Conservation (phyloP, 2,113 vertebrate species). For the Vicugna pacos region DNA sequence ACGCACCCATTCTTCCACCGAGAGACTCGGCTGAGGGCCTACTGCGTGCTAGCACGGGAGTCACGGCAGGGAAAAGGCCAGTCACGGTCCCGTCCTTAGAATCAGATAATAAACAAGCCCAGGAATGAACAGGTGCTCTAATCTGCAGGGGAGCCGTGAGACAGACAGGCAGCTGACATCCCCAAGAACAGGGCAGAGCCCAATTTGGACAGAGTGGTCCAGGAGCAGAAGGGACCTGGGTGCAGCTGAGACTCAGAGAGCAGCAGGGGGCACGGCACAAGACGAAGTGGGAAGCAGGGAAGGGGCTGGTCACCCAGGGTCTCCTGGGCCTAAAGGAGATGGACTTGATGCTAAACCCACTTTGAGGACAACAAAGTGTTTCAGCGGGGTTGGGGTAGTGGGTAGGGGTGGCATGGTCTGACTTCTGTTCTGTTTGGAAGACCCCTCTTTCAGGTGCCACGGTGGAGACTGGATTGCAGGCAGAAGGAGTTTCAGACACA, state of each 20-base stretch:
- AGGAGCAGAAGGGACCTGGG: not conserved
- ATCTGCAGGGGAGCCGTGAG: fast-evolving
- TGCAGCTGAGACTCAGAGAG: too few relatives aligned
- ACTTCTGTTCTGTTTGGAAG: not conserved
- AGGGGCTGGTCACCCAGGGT: too few relatives aligned
- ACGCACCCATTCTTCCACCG: fast-evolving
- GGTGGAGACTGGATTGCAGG: not conserved
- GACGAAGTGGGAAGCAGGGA: not conserved
- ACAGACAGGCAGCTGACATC: fast-evolving
- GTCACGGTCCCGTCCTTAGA: fast-evolving
- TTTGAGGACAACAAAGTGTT: fast-evolving
- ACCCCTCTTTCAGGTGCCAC: not conserved
- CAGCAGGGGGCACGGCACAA: fast-evolving
- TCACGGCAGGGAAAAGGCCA: not conserved
- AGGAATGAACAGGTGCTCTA: fast-evolving
- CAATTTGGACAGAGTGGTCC: fast-evolving
- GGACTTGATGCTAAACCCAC: not conserved
- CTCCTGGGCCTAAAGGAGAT: not conserved
- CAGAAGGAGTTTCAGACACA: fast-evolving
- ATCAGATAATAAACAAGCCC: not conserved
- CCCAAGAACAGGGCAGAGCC: fast-evolving
- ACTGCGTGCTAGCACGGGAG: fast-evolving
- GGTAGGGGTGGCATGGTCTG: fast-evolving
- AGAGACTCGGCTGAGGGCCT: not conserved
- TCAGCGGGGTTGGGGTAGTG: too few relatives aligned